phyloP scores from a whole-genome alignment of 2,888 invertebrate species.

The Phortica okadai region DNA sequence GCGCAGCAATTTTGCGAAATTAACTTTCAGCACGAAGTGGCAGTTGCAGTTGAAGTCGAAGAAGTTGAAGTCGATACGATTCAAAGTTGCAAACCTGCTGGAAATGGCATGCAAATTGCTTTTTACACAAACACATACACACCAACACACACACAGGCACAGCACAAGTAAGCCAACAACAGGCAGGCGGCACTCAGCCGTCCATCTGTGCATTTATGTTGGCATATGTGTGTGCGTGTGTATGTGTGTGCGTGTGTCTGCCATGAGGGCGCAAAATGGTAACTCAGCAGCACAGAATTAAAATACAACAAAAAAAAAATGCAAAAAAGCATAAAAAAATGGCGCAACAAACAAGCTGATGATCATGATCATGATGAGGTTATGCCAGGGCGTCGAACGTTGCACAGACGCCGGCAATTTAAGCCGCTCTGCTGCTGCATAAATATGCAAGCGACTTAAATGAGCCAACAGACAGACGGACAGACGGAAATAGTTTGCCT shows the following conservation, averaged over 20 bases:
- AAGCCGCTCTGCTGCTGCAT: conserved; percentile 44
- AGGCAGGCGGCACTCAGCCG: not conserved
- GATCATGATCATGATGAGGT: not conserved
- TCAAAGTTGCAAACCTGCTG: conserved; percentile 41
- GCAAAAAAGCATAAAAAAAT: conserved; percentile 18
- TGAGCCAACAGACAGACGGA: conserved; percentile 38
- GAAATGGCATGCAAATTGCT: conserved; percentile 70
- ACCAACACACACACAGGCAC: not conserved
- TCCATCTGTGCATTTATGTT: not conserved
- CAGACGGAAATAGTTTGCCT: conserved; percentile 59
- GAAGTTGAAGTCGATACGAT: not conserved
- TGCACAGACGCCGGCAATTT: not conserved
- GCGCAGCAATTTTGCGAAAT: conserved; percentile 27
- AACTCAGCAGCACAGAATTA: conserved; percentile 21
- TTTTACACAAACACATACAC: conserved; percentile 56
- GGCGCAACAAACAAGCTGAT: conserved; percentile 29
- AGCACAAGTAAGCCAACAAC: not conserved
- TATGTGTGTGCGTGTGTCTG: not conserved
- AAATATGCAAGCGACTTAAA: conserved; percentile 59
- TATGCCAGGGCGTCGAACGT: no score
- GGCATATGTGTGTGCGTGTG: not conserved
- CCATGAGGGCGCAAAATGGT: conserved; percentile 31
- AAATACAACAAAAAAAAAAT: conserved; percentile 32
- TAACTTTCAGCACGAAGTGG: conserved; percentile 28
- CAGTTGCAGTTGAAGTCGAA: not conserved